Evolutionary conservation across 2,888 invertebrate species (phyloP), one percentile per base, ranked within the genome.

Genomic region (Prenolepis imparis): DNA sequence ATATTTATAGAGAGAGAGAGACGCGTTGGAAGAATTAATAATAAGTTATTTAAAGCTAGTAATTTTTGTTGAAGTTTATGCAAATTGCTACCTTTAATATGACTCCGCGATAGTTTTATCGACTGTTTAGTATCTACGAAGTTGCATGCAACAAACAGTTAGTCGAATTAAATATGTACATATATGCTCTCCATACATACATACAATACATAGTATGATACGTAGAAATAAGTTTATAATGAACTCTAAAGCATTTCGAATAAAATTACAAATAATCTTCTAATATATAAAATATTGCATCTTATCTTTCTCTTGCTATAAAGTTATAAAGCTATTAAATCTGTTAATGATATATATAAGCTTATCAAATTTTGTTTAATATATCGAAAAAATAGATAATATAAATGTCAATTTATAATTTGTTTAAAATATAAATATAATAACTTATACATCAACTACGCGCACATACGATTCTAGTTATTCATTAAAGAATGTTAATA

Each of bases 121-220:
- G 61, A 67, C 36, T 85, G 85, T 83, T 85, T 84, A 84, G 70
- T 73, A 84, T 70, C 66, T 74, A 61, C 24, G 12, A n/a, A n/a
- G 12, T 83, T 75, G 84, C 85, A 89, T 85, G 84, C 84, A 83
- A 87, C 82, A 78, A 84, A 87, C 77, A 85, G 84, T 70, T 67
- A 63, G 36, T 81, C 48, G 68, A 88, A 84, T 86, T 75, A 84
- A 86, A 82, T 82, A 70, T n/a, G n/a, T n/a, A n/a, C 82, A 86
- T 64, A 70, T 82, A 82, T 68, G 57, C 87, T 39, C 28, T 28
- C 3, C 28, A 85, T 83, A 83, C 83, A 67, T 64, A 39, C 57
- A 21, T 57, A 39, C 21, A 36, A n/a, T 48, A 52, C 6, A 24
- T 24, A 44, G n/a, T 48, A 9, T 39, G 36, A 9, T 61, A 74